These are phyloP conservation scores for Ostrea denselamellosa DNA, from an alignment of 1,140 invertebrate genomes.

Conservation along the genomic window DNA sequence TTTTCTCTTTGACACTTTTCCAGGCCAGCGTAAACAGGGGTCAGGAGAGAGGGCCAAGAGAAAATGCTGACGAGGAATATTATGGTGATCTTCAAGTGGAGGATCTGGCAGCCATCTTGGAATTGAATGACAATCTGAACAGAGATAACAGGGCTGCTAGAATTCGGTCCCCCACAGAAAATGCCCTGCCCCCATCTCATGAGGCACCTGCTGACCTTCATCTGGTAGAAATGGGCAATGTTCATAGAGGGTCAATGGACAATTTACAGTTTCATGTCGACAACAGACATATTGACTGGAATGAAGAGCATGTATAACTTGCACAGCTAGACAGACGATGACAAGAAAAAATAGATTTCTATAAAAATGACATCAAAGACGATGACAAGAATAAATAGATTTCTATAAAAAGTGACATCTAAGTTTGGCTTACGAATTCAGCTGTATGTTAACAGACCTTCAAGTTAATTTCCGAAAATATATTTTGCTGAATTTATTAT, in stretches of 20 bases:
- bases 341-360: not conserved
- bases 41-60: constrained; percentile 40
- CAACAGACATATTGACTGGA: constrained; percentile 23
- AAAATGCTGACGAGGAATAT: constrained; percentile 29
- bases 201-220: not conserved
- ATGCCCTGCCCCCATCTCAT: not conserved
- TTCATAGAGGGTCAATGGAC: not conserved
- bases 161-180: constrained; percentile 6
- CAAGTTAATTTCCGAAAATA: too few species aligned
- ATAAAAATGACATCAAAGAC: not conserved
- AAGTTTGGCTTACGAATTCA: too few species aligned
- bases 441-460: too few species aligned
- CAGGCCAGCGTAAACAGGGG: constrained; percentile 42
- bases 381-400: not conserved
- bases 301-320: not conserved
- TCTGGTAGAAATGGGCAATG: not conserved
- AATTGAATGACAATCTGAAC: constrained; percentile 57
- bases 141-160: not conserved
- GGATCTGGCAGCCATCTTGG: constrained; percentile 52
- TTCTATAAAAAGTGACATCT: not conserved
- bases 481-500: too few species aligned
- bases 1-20: constrained; percentile 49
- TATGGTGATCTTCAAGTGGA: constrained; percentile 42
- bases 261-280: constrained; percentile 11
- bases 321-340: not conserved